Evolutionary conservation across 2,888 invertebrate genomes (phyloP).

Genomic region (Phragmatobia fuliginosa): DNA sequence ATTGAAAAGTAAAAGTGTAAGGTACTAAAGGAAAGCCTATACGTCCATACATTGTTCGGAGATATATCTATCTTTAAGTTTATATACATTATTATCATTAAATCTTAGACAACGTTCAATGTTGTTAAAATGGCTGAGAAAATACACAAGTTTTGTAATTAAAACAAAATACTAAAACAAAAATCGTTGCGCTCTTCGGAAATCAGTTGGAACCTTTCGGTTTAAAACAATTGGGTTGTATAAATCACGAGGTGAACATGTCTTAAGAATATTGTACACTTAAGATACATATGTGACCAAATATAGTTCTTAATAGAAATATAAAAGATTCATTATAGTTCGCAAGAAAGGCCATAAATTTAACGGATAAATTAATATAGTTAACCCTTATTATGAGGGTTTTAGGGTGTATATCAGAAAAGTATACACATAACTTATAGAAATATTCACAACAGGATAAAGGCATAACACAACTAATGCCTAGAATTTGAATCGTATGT

Average conservation of each 20-base stretch:
- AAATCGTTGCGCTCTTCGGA: conserved; percentile 41
- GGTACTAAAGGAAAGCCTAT: conserved; percentile 42
- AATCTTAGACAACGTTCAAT: conserved; percentile 52
- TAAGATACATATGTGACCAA: conserved; percentile 22
- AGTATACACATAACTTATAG: conserved; percentile 39
- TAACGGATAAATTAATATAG: conserved; percentile 24
- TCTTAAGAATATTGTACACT: background rate
- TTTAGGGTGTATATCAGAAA: conserved; percentile 18
- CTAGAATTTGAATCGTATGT: background rate
- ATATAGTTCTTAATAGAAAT: conserved; percentile 25
- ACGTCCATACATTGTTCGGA: conserved; percentile 41
- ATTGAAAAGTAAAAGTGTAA: conserved; percentile 28
- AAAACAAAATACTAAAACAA: conserved; percentile 27
- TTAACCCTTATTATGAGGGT: background rate
- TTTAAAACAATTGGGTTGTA: conserved; percentile 2
- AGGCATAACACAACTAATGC: conserved; percentile 24
- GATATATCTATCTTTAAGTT: conserved; percentile 49
- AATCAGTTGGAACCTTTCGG: conserved; percentile 4
- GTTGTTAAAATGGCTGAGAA: conserved; percentile 48
- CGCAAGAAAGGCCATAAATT: conserved; percentile 47
- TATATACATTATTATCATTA: conserved; percentile 58
- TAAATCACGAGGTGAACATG: background rate
- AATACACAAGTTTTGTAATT: conserved; percentile 22
- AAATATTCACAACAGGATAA: conserved; percentile 49
- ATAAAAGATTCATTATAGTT: conserved; percentile 35